A percentile compares a stretch with the other conserved stretches of the same genome.
These are phyloP conservation scores for Penelope pileata DNA, from an alignment of 2,113 vertebrate genomes.

Conservation along the genomic window DNA sequence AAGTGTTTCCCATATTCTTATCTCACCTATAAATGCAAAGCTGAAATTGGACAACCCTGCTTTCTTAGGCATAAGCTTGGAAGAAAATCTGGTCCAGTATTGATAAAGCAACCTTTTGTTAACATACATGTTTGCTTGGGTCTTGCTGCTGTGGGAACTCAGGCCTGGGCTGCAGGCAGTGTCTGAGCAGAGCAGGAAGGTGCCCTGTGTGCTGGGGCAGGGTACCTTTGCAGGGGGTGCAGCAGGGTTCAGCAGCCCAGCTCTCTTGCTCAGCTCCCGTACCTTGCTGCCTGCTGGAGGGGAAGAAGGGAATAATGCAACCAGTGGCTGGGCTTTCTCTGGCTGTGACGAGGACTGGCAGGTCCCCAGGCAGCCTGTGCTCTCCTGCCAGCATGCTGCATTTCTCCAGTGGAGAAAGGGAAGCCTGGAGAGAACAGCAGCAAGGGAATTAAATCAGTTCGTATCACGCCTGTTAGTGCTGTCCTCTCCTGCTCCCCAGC, in stretches of 20 bases:
- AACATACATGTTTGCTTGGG: not conserved
- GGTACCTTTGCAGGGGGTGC: not conserved
- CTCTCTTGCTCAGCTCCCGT: not conserved
- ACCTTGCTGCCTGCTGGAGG: not conserved
- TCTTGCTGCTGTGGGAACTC: conserved; percentile 15
- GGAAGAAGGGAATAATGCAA: not conserved
- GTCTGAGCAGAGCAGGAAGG: not conserved
- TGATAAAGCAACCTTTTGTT: conserved; percentile 43
- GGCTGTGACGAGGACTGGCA: not conserved
- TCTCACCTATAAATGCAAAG: not conserved
- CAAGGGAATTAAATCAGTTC: not conserved
- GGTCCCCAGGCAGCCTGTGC: not conserved
- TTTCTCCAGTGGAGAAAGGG: not conserved
- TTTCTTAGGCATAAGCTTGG: not conserved
- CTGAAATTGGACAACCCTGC: not conserved
- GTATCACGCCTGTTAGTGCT: not conserved
- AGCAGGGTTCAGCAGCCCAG: not conserved
- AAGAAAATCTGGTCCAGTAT: conserved; percentile 1
- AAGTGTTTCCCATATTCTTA: not conserved
- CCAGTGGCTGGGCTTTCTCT: not conserved
- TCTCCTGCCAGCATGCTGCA: not conserved
- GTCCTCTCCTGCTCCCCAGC: not conserved
- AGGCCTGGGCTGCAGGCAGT: not conserved
- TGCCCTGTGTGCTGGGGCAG: not conserved
- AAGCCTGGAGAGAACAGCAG: not conserved